These are phyloP conservation scores for Planiliza haematocheilus DNA, from an alignment of 2,113 vertebrate genomes.

Conservation along the genomic window DNA sequence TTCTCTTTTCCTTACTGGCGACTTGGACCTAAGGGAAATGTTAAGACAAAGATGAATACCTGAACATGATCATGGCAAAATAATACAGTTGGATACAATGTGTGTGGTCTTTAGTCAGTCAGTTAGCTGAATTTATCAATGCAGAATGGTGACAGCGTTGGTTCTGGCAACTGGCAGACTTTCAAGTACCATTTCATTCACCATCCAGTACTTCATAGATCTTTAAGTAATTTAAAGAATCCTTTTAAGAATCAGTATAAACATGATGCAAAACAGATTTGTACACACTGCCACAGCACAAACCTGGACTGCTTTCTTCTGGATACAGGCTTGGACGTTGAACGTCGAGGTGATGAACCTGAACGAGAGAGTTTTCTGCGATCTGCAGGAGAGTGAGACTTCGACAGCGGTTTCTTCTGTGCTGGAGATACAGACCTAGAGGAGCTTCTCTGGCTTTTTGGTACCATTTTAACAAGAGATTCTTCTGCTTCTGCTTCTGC, in stretches of 20 bases:
- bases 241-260: too few relatives aligned
- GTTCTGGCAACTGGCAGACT: too few relatives aligned
- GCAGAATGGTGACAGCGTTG: too few relatives aligned
- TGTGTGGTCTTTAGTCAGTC: too few relatives aligned
- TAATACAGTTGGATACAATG: too few relatives aligned
- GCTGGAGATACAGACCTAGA: conserved; percentile 67
- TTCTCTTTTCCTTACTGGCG: conserved; percentile 77
- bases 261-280: neutral
- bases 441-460: conserved; percentile 58
- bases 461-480: conserved; percentile 51
- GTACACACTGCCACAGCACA: conserved; percentile 19
- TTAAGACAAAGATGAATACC: conserved; percentile 16
- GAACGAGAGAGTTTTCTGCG: conserved; percentile 76
- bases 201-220: too few relatives aligned
- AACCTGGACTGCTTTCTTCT: conserved; percentile 75
- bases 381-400: conserved; percentile 69
- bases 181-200: too few relatives aligned
- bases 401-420: conserved; percentile 67
- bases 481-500: conserved; percentile 64
- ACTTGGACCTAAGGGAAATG: conserved; percentile 74
- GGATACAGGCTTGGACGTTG: conserved; percentile 72
- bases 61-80: neutral
- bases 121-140: too few relatives aligned
- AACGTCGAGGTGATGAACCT: conserved; percentile 69
- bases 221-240: too few relatives aligned